Base-by-base conservation (phyloP, 2,113 vertebrate genomes). In the Neoarius graeffei region DNA sequence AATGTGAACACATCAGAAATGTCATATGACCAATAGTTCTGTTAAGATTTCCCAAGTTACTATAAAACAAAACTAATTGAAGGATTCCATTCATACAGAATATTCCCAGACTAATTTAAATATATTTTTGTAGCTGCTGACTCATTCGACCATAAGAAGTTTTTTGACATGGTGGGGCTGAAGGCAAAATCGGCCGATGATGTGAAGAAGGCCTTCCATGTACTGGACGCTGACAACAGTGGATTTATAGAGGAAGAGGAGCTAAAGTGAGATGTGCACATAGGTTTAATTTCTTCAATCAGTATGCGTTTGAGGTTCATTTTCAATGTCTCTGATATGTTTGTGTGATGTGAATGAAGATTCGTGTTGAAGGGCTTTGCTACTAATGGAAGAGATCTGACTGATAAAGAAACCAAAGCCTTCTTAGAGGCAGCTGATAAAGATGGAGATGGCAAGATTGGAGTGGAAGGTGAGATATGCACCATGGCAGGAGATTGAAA, bases 361-460 rank as follows among this genome's bases (percentile, higher is more conserved):
- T 97, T 93, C 86, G 94, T 99, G 87, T 94, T 99, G 93, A 96
- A 98, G 91, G 95, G 96, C 79, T 99, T 99, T 88, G 90, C 95
- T 81, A 91, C 96, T 67, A 93, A 97, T 23, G 97, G 96, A 91
- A 94, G 98, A 88, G 96, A 97, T 89, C 94, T 99, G 90, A 96
- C 97, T 52, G 96, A 95, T 90, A 96, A 96, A 91, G 98, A 99
- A 95, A 98, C 97, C 42, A 97, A 97, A 95, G 93, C 73, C 17
- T 96, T 99, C 91, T 91, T 99, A 94, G 92, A 91, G 62, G 98
- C 97, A 80, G 98, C 97, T n/a, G 98, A 99, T 92, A 98, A 98
- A 95, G 98, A 99, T 0, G 97, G 97, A 86, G 98, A 99, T 25
- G 98, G 98, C 87, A 99, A 98, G 95, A 99, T 99, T 11, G 97